phyloP scores from a whole-genome alignment of 1,140 invertebrate species.

The Hermatobates lingyangjiaoensis region DNA sequence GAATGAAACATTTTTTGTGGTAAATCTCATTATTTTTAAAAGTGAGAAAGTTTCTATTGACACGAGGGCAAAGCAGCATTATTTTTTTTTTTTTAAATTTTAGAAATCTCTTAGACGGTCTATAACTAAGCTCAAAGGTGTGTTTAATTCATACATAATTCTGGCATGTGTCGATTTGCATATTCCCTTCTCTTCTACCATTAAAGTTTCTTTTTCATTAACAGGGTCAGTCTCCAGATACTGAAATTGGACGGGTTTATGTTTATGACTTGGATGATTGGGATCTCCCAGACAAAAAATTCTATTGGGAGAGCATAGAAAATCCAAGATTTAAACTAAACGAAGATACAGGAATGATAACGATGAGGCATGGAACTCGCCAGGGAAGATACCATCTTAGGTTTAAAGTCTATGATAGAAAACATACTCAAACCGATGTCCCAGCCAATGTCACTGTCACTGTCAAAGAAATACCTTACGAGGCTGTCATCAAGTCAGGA shows the following conservation, averaged over 20 bases:
- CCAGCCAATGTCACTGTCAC: constrained; percentile 82
- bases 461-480: constrained; percentile 83
- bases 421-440: constrained; percentile 80
- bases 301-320: constrained; percentile 73
- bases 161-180: too few species aligned
- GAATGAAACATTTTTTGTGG: too few species aligned
- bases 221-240: constrained; percentile 75
- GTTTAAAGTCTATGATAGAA: constrained; percentile 78
- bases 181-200: too few species aligned
- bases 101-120: not conserved
- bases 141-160: too few species aligned
- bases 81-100: too few species aligned
- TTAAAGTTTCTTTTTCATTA: constrained; percentile 17
- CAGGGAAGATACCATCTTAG: constrained; percentile 66
- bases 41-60: too few species aligned
- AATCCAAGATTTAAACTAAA: constrained; percentile 71
- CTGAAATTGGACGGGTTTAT: constrained; percentile 85
- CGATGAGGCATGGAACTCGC: constrained; percentile 75
- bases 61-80: too few species aligned
- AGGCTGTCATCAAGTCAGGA: constrained; percentile 86
- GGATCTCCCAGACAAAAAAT: constrained; percentile 93
- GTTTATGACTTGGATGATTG: constrained; percentile 93
- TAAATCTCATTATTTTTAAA: too few species aligned
- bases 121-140: not conserved
- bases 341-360: constrained; percentile 84